phyloP scores from a whole-genome alignment of 2,888 invertebrate genomes.

The Pantelozetes paolii region DNA sequence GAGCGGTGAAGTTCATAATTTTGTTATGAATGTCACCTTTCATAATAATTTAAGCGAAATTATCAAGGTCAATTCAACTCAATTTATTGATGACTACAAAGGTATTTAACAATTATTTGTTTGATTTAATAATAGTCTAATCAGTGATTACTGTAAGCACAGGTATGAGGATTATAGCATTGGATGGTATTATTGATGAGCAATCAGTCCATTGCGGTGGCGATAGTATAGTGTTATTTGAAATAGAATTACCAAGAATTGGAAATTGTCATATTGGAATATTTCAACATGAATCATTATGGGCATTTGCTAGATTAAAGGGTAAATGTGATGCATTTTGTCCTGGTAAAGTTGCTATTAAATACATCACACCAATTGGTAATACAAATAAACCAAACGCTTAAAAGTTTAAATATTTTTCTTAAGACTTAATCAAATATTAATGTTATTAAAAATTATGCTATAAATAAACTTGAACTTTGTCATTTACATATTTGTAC shows the following conservation, averaged over 20 bases:
- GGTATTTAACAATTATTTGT: neutral
- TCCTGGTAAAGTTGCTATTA: neutral
- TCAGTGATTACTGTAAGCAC: neutral
- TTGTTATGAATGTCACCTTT: neutral
- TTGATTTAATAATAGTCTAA: neutral
- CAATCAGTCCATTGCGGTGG: neutral
- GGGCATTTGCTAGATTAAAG: neutral
- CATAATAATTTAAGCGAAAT: neutral
- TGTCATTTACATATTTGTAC: too few relatives aligned
- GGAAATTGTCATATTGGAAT: slow-evolving; percentile 4
- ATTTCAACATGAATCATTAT: neutral
- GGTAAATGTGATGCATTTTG: neutral
- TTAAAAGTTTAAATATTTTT: too few relatives aligned
- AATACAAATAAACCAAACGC: neutral
- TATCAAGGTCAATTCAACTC: neutral
- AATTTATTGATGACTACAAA: neutral
- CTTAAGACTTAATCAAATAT: too few relatives aligned
- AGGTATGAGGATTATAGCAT: neutral
- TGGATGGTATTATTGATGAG: neutral
- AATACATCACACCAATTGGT: neutral
- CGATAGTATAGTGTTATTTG: neutral
- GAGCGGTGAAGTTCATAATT: neutral
- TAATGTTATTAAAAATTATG: too few relatives aligned
- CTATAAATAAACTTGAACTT: too few relatives aligned
- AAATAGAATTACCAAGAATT: neutral